Percentiles rank a stretch among this genome's conserved stretches.
These are phyloP conservation scores for Cerceris rybyensis DNA, from an alignment of 2,888 invertebrate genomes.

Conservation along the genomic window DNA sequence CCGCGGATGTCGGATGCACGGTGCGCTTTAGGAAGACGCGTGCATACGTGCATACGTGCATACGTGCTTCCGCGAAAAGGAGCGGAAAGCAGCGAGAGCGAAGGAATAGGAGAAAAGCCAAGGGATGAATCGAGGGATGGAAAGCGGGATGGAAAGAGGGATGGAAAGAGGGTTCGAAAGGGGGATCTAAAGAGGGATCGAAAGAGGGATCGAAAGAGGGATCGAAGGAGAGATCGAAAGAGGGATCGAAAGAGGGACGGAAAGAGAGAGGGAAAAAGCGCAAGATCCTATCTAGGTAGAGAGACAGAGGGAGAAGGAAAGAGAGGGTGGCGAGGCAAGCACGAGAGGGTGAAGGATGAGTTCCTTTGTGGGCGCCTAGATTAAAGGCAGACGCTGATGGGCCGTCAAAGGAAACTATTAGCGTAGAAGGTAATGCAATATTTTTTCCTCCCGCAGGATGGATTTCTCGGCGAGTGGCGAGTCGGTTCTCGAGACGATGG, in stretches of 20 bases:
- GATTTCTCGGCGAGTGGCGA: conserved; percentile 38
- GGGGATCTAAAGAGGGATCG: conserved; percentile 7
- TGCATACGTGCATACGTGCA: conserved; percentile 38
- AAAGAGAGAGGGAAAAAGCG: conserved; percentile 9
- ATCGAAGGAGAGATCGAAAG: conserved; percentile 23
- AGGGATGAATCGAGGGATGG: conserved; percentile 12
- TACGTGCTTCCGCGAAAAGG: conserved; percentile 38
- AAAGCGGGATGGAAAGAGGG: conserved; percentile 8
- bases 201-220: conserved; percentile 19
- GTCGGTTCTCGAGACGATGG: not conserved
- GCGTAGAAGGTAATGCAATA: conserved; percentile 73
- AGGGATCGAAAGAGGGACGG: conserved; percentile 9
- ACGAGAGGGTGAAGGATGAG: conserved; percentile 48
- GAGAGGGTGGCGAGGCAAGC: conserved; percentile 30
- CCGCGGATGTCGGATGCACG: conserved; percentile 50
- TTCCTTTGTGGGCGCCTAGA: conserved; percentile 68
- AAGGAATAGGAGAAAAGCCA: too few relatives aligned
- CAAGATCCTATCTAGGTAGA: conserved; percentile 11
- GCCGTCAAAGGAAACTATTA: conserved; percentile 77
- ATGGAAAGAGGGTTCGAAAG: conserved; percentile 19
- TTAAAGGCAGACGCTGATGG: conserved; percentile 72
- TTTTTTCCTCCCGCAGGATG: conserved; percentile 64
- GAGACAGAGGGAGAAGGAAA: conserved; percentile 28
- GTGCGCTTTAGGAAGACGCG: conserved; percentile 32
- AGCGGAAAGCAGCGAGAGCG: conserved; percentile 25